A percentile compares a stretch with the other conserved stretches of the same genome.
Evolutionary conservation across 2,888 invertebrate genomes (phyloP).

Genomic region (Amiota communis): DNA sequence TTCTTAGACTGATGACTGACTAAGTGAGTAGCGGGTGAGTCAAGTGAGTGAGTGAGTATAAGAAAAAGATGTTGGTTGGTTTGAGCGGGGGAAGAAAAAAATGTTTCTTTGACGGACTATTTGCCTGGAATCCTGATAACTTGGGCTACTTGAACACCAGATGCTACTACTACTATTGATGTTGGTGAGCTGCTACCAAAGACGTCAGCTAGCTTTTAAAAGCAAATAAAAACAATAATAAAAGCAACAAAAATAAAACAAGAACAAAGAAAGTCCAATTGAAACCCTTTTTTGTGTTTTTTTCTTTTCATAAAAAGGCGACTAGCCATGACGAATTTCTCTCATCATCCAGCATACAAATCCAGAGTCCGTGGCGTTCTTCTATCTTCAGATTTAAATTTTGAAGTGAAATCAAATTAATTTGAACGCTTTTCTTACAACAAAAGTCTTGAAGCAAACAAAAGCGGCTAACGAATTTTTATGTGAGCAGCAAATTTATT

Average conservation of each 20-base stretch:
- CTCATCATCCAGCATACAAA: constrained; percentile 11
- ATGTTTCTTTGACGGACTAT: no score
- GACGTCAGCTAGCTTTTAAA: not conserved
- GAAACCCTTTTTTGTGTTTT: constrained; percentile 54
- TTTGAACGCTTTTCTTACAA: constrained; percentile 64
- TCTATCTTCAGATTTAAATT: constrained; percentile 58
- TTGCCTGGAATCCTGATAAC: no score
- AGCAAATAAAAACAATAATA: constrained; percentile 15
- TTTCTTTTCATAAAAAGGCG: constrained; percentile 5
- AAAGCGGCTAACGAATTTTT: constrained; percentile 16
- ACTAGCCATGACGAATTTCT: constrained; percentile 64
- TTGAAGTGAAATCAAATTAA: constrained; percentile 64
- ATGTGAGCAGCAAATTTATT: not conserved
- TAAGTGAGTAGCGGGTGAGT: no score
- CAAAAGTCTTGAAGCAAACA: constrained; percentile 40
- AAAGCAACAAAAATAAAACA: constrained; percentile 7
- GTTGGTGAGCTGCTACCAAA: not conserved
- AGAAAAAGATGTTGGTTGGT: no score
- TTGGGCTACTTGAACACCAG: no score
- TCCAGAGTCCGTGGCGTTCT: constrained; percentile 7
- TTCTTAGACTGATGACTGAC: not conserved
- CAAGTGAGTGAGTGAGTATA: no score
- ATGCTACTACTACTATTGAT: no score
- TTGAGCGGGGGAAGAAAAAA: no score
- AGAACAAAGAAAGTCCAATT: constrained; percentile 45